Conservation (phyloP, 2,113 vertebrate species). For the Macquaria ambigua region DNA sequence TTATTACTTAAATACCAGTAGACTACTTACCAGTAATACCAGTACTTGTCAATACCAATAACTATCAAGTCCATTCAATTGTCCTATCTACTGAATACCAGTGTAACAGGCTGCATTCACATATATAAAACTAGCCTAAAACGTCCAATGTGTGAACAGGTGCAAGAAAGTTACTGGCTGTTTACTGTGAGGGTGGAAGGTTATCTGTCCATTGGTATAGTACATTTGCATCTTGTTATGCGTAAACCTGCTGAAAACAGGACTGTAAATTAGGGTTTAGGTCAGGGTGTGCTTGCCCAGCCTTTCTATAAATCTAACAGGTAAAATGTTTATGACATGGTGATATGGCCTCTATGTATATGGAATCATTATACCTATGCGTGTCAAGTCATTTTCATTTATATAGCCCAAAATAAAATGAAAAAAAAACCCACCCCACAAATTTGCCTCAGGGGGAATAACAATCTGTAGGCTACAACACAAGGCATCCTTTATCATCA, state of each 20-base stretch:
- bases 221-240: background rate
- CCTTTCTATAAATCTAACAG: background rate
- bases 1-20: background rate
- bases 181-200: background rate
- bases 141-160: background rate
- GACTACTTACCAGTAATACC: too few relatives aligned
- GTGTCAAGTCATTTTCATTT: background rate
- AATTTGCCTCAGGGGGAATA: background rate
- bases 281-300: background rate
- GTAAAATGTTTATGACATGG: background rate
- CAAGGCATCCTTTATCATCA: background rate
- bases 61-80: background rate
- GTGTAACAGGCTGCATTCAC: background rate
- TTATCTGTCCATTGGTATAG: background rate
- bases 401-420: background rate
- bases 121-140: background rate
- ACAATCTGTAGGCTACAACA: background rate
- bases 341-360: background rate
- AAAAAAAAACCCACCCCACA: background rate
- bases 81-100: background rate
- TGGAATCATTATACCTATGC: too few relatives aligned
- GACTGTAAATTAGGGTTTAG: background rate
- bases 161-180: background rate
- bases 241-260: background rate
- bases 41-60: too few relatives aligned